phyloP scores from a whole-genome alignment of 2,113 vertebrate genomes.

The Eidolon helvum region DNA sequence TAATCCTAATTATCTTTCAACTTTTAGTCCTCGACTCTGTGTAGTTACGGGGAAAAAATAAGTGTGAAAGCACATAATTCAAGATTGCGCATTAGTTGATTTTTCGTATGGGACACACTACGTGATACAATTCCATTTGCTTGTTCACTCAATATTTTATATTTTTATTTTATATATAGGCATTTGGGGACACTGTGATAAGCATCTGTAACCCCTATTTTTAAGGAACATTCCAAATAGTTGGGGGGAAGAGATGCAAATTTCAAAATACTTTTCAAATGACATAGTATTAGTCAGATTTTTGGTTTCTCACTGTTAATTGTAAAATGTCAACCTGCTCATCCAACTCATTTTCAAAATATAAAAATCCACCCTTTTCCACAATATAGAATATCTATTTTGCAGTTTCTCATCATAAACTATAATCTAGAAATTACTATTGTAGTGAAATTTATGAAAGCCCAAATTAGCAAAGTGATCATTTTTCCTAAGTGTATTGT shows the following conservation, averaged over 20 bases:
- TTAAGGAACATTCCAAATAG: background rate
- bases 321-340: background rate
- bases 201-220: background rate
- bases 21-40: background rate
- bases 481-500: background rate
- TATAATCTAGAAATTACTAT: background rate
- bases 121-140: background rate
- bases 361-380: background rate
- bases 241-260: background rate
- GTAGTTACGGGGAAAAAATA: background rate
- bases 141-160: background rate
- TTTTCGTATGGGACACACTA: background rate
- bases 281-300: background rate
- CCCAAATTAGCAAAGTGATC: background rate
- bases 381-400: background rate
- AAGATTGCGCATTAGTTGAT: background rate
- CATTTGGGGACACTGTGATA: background rate
- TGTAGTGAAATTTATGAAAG: background rate
- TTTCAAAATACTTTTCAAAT: background rate
- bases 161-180: background rate
- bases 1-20: background rate
- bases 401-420: background rate
- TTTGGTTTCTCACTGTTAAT: background rate
- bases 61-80: background rate
- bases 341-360: background rate